These are phyloP conservation scores for Limanda limanda DNA, from an alignment of 2,113 vertebrate species.

Conservation along the genomic window DNA sequence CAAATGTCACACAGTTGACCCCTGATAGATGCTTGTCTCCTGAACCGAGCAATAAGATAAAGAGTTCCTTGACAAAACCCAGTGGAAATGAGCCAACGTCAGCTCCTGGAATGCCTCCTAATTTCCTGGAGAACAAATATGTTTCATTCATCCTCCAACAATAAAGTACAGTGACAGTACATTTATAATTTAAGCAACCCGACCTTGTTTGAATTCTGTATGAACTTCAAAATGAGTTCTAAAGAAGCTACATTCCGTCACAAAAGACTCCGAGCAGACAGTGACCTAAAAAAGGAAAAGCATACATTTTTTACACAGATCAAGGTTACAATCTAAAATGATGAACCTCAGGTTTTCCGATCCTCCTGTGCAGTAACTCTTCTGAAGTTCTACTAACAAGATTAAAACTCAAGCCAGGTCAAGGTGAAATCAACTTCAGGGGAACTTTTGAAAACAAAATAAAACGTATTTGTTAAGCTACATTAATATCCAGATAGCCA, in stretches of 20 bases:
- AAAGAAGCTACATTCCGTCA: background rate
- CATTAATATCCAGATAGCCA: no score
- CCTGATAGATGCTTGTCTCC: constrained; percentile 46
- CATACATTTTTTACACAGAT: no score
- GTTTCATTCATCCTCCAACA: constrained; percentile 58
- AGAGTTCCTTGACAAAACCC: constrained; percentile 65
- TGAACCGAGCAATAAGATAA: constrained; percentile 59
- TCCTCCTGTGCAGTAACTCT: no score
- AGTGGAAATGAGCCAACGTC: constrained; percentile 56
- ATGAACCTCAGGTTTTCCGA: no score
- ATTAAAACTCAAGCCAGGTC: no score
- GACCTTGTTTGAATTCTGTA: background rate
- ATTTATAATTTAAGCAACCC: constrained; percentile 1
- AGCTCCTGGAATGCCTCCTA: constrained; percentile 64
- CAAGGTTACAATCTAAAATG: no score
- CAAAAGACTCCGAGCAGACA: background rate
- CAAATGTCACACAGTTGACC: constrained; percentile 49
- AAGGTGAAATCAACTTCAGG: no score
- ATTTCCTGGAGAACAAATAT: constrained; percentile 57
- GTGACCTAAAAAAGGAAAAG: background rate
- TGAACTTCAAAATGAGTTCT: background rate
- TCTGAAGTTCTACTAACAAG: no score
- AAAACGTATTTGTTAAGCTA: no score
- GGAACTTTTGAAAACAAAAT: no score
- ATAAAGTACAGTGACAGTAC: constrained; percentile 17